Conservation (phyloP, 2,113 vertebrate genomes). For the Pseudolaguvia tuberculata region DNA sequence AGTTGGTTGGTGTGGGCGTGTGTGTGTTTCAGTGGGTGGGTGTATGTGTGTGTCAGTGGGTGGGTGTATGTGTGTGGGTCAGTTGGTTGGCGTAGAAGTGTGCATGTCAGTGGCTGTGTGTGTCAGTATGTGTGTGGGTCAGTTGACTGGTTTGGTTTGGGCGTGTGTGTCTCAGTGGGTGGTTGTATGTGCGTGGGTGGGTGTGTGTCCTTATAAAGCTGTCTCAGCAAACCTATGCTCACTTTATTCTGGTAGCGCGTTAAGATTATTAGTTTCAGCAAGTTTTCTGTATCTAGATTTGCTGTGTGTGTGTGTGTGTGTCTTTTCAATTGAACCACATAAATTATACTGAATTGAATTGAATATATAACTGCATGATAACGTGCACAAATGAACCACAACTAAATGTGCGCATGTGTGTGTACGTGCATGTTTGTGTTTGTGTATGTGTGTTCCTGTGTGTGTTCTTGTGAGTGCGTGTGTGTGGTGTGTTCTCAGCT, state of each 20-base stretch:
- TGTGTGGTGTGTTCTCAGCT: neutral
- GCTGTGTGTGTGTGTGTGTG: constrained; percentile 13
- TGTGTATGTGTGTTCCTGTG: neutral
- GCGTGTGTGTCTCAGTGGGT: too few relatives aligned
- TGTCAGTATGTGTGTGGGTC: too few relatives aligned
- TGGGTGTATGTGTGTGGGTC: too few relatives aligned
- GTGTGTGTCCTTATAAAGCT: constrained; percentile 9
- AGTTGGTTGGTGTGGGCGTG: too few relatives aligned
- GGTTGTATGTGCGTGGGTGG: neutral
- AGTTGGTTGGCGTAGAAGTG: too few relatives aligned
- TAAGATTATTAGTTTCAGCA: constrained; percentile 24
- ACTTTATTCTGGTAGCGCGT: constrained; percentile 13
- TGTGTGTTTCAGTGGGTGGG: too few relatives aligned
- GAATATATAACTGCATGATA: neutral
- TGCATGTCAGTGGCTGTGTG: too few relatives aligned
- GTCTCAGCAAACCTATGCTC: constrained; percentile 20
- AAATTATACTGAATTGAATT: too few relatives aligned
- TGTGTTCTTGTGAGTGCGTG: too few relatives aligned
- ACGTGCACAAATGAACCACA: constrained; percentile 3
- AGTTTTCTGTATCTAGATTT: neutral
- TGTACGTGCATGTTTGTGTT: neutral
- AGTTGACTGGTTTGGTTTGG: too few relatives aligned
- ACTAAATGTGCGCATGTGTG: neutral
- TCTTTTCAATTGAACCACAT: constrained; percentile 1
- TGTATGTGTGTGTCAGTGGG: too few relatives aligned